Evolutionary conservation across 2,888 invertebrate genomes (phyloP).

Genomic region (Rhingia rostrata): DNA sequence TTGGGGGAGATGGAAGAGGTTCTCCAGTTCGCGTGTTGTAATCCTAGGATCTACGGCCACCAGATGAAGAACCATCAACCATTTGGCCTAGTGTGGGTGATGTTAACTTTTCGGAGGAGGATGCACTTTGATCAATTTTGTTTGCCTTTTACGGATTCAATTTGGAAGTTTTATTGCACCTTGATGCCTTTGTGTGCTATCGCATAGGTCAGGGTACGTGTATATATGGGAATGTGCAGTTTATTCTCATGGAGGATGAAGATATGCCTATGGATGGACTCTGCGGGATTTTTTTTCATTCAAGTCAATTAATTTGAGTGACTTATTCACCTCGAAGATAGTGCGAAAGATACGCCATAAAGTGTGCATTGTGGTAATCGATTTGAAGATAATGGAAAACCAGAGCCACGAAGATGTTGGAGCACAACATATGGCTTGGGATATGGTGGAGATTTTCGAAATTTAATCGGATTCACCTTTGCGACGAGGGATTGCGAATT

Average conservation of each 20-base stretch:
- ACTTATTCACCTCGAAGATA: constrained; percentile 41
- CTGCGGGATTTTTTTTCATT: constrained; percentile 63
- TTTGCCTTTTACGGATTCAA: constrained; percentile 56
- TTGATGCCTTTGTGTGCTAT: constrained; percentile 39
- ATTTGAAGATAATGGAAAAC: constrained; percentile 46
- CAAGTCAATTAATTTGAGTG: constrained; percentile 65
- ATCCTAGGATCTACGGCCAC: constrained; percentile 47
- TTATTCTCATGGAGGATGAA: not conserved
- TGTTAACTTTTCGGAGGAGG: constrained; percentile 28
- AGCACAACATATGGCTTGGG: constrained; percentile 2
- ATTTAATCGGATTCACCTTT: constrained; percentile 47
- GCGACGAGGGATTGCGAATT: constrained; percentile 21
- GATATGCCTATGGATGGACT: constrained; percentile 33
- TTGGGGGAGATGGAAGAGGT: not conserved
- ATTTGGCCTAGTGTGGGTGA: constrained; percentile 30
- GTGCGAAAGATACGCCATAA: constrained; percentile 13
- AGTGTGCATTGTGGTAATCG: constrained; percentile 37
- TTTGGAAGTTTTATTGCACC: constrained; percentile 66
- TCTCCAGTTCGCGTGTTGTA: constrained; percentile 55
- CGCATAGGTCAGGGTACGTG: constrained; percentile 24
- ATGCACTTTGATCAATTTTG: constrained; percentile 27
- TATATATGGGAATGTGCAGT: not conserved
- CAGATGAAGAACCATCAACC: constrained; percentile 15
- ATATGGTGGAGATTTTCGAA: not conserved
- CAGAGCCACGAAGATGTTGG: not conserved